Conservation (phyloP, 2,888 invertebrate species). For the Laspeyria flexula region DNA sequence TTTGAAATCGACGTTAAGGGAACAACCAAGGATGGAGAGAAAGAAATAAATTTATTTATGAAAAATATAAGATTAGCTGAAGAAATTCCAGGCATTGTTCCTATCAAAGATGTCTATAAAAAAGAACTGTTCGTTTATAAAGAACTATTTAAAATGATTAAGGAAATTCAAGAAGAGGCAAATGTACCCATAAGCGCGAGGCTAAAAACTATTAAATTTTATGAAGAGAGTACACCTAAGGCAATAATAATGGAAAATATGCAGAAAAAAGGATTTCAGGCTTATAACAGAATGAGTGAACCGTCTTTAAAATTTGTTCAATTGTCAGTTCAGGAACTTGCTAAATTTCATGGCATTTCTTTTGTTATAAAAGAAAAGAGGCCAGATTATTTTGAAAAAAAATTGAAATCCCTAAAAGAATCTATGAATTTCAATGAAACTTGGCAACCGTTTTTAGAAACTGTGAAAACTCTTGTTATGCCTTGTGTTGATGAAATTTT, state of each 20-base stretch:
- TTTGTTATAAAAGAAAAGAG: slow-evolving; percentile 51
- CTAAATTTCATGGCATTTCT: slow-evolving; percentile 63
- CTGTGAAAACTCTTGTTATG: slow-evolving; percentile 34
- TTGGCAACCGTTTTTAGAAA: slow-evolving; percentile 42
- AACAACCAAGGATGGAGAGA: slow-evolving; percentile 46
- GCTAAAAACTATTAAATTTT: slow-evolving; percentile 54
- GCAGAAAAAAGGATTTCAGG: slow-evolving; percentile 54
- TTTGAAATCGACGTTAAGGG: slow-evolving; percentile 58
- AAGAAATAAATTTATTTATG: slow-evolving; percentile 58
- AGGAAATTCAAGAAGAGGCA: slow-evolving; percentile 55
- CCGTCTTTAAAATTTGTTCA: slow-evolving; percentile 56
- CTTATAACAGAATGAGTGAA: slow-evolving; percentile 51
- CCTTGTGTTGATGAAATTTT: slow-evolving; percentile 39
- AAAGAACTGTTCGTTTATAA: slow-evolving; percentile 57
- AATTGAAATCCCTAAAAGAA: slow-evolving; percentile 41
- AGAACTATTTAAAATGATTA: slow-evolving; percentile 52
- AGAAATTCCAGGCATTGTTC: slow-evolving; percentile 33
- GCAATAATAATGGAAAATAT: slow-evolving; percentile 63
- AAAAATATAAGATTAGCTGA: slow-evolving; percentile 46
- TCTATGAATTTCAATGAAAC: slow-evolving; percentile 43
- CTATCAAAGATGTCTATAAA: slow-evolving; percentile 43
- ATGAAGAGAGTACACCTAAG: slow-evolving; percentile 49
- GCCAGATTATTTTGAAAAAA: slow-evolving; percentile 53
- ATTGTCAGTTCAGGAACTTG: slow-evolving; percentile 56
- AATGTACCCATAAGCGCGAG: slow-evolving; percentile 51